These are phyloP conservation scores for Acanthurus lineatus DNA, from an alignment of 2,797 vertebrate genomes.

Conservation along the genomic window DNA sequence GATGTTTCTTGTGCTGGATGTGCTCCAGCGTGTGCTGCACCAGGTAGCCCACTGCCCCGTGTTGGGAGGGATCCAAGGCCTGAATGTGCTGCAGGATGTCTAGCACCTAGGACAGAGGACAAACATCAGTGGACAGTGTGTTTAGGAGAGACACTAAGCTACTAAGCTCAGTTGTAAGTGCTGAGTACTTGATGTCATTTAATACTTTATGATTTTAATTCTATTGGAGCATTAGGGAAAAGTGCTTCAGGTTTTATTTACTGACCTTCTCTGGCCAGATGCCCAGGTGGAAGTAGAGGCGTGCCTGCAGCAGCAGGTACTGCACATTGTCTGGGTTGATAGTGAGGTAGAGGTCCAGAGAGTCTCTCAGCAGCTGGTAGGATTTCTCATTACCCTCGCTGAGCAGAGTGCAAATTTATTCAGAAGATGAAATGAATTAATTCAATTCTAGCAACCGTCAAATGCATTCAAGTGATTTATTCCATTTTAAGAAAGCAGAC, in stretches of 20 bases:
- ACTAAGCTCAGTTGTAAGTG: neutral
- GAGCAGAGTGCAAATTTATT: neutral
- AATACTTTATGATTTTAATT: neutral
- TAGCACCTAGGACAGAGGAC: slow-evolving; percentile 88
- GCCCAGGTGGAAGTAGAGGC: slow-evolving; percentile 98
- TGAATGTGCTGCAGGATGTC: slow-evolving; percentile 99
- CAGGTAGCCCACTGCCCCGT: slow-evolving; percentile 95
- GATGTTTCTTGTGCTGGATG: slow-evolving; percentile 95
- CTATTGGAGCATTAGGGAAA: neutral
- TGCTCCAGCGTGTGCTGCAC: slow-evolving; percentile 98
- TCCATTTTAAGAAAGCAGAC: neutral
- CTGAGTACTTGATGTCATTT: neutral
- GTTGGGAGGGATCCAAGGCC: slow-evolving; percentile 95
- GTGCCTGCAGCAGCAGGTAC: slow-evolving; percentile 95
- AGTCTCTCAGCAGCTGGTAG: slow-evolving; percentile 97
- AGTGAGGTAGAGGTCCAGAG: slow-evolving; percentile 96
- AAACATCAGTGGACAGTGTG: neutral
- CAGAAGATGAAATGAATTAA: neutral
- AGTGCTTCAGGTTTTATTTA: neutral
- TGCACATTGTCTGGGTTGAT: slow-evolving; percentile 98
- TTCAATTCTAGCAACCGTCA: neutral
- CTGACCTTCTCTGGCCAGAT: slow-evolving; percentile 99
- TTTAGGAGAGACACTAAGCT: neutral
- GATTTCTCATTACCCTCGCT: slow-evolving; percentile 98
- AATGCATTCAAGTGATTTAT: neutral